A percentile compares a stretch with the other conserved stretches of the same genome.
Evolutionary conservation across 2,113 vertebrate genomes (phyloP).

Genomic region (Falcunculus frontatus): DNA sequence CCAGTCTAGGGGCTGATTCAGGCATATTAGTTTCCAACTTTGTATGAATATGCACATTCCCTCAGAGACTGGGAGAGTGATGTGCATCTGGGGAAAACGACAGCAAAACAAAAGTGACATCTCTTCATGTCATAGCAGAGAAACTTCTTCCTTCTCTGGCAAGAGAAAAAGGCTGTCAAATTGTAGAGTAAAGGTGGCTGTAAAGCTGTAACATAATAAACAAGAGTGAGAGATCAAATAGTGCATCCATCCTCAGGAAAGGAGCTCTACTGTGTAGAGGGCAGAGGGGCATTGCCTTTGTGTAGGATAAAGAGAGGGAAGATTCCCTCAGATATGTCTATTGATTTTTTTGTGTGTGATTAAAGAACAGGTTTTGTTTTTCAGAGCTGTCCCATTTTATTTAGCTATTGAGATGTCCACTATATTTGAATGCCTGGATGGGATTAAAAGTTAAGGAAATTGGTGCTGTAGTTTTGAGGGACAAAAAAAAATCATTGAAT

Average conservation of each 20-base stretch:
- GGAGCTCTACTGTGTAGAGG: neutral
- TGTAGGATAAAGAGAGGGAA: neutral
- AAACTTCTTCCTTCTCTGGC: slow-evolving; percentile 6
- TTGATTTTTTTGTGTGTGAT: neutral
- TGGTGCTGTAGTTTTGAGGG: neutral
- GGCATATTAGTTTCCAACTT: slow-evolving; percentile 9
- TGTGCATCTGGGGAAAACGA: neutral
- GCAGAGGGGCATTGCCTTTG: neutral
- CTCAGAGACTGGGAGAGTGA: slow-evolving; percentile 1
- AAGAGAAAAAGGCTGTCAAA: neutral
- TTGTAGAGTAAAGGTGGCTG: neutral
- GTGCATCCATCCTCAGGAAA: neutral
- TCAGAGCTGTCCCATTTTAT: neutral
- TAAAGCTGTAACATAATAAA: neutral
- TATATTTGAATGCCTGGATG: neutral
- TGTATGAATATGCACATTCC: slow-evolving; percentile 24
- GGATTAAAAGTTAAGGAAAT: neutral
- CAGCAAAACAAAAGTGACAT: slow-evolving; percentile 6
- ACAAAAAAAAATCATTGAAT: neutral
- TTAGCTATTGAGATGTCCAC: neutral
- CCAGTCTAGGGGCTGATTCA: slow-evolving; percentile 26
- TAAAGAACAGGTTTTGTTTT: neutral
- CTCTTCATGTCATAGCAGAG: slow-evolving; percentile 7
- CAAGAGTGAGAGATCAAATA: neutral
- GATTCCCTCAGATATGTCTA: neutral